Evolutionary conservation across 2,113 vertebrate species (phyloP).

Genomic region (Cnemophilus loriae): DNA sequence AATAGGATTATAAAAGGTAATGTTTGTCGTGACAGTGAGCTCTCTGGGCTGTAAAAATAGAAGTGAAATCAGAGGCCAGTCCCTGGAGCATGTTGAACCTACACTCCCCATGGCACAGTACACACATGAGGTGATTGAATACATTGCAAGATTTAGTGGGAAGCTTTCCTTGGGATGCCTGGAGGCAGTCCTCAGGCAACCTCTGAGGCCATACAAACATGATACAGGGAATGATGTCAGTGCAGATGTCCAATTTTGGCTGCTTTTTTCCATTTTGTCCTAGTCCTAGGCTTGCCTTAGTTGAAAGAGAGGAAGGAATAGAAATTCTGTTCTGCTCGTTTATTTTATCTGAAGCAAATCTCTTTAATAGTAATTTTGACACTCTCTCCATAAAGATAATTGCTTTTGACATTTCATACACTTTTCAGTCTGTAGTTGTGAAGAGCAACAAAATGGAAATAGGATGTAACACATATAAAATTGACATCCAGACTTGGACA

Average conservation of each 20-base stretch:
- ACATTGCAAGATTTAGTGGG: neutral
- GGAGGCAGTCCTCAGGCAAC: neutral
- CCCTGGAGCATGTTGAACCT: neutral
- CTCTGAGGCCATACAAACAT: neutral
- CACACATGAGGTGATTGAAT: neutral
- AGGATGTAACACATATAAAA: neutral
- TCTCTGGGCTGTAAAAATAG: neutral
- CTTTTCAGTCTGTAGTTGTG: neutral
- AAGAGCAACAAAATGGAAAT: neutral
- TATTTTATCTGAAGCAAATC: neutral
- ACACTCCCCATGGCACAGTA: rapidly evolving
- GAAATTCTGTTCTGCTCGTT: neutral
- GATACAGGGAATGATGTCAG: neutral
- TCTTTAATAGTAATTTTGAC: neutral
- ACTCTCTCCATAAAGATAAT: neutral
- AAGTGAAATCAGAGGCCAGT: neutral
- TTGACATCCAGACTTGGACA: neutral
- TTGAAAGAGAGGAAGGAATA: neutral
- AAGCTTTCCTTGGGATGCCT: neutral
- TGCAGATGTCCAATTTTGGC: neutral
- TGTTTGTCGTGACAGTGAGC: rapidly evolving
- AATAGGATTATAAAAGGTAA: neutral
- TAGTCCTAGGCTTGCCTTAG: neutral
- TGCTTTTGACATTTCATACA: neutral
- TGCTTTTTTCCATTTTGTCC: neutral